phyloP scores from a whole-genome alignment of 2,113 vertebrate species.

The Proterorhinus semilunaris region DNA sequence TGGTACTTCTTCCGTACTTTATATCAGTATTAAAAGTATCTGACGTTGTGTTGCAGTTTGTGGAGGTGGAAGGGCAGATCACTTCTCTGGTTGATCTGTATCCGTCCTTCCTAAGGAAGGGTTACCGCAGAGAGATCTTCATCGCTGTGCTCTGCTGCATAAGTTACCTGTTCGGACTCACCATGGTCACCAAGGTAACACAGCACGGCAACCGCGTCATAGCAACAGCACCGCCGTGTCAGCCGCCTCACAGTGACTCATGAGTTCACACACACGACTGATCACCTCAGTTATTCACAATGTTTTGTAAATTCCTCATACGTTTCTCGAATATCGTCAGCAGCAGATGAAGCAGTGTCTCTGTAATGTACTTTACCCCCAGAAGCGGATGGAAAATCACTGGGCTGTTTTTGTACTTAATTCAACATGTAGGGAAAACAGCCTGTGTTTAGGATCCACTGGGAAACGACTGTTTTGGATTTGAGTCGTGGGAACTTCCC shows the following conservation, averaged over 20 bases:
- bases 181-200: slow-evolving; percentile 96
- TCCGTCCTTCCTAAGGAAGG: slow-evolving; percentile 99
- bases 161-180: slow-evolving; percentile 98
- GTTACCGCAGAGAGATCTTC: slow-evolving; percentile 98
- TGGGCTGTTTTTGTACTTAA: not conserved
- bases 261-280: not conserved
- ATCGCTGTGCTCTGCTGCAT: slow-evolving; percentile 94
- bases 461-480: slow-evolving; percentile 48
- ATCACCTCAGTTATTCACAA: not conserved
- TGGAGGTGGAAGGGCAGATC: slow-evolving; percentile 99
- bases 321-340: too few species aligned
- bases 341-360: too few species aligned
- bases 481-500: slow-evolving; percentile 63
- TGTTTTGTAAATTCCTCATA: too few species aligned
- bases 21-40: too few species aligned
- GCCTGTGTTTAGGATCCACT: slow-evolving; percentile 14
- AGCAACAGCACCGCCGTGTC: not conserved
- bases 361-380: too few species aligned
- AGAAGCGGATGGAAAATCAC: not conserved
- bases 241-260: not conserved
- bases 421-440: slow-evolving; percentile 7
- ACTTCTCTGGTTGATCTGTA: slow-evolving; percentile 99
- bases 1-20: not conserved
- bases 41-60: slow-evolving; percentile 81
- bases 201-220: not conserved